A percentile compares a stretch with the other conserved stretches of the same genome.
Evolutionary conservation across 2,113 vertebrate genomes (phyloP).

Genomic region (Hemiscyllium ocellatum): DNA sequence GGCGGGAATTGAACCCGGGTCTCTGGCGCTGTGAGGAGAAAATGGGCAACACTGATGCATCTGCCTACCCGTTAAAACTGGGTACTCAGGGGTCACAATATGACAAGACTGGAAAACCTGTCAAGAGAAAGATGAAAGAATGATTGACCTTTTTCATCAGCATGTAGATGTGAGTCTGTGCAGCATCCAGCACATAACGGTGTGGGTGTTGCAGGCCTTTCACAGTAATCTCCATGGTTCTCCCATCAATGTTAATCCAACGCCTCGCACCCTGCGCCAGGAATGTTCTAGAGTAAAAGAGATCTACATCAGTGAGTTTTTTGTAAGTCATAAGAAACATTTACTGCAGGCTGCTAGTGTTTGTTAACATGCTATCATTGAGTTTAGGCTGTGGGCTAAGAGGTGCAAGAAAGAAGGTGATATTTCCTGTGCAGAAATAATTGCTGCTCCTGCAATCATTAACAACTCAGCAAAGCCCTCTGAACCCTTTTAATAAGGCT

Average conservation of each 20-base stretch:
- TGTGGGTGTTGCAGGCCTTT: constrained; percentile 85
- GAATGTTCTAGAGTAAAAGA: constrained; percentile 66
- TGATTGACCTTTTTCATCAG: constrained; percentile 92
- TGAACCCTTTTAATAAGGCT: not conserved
- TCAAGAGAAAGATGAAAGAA: not conserved
- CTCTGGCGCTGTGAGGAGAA: not conserved
- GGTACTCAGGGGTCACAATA: not conserved
- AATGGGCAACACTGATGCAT: not conserved
- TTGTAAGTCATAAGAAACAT: not conserved
- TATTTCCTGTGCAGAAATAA: not conserved
- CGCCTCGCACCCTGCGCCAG: constrained; percentile 87
- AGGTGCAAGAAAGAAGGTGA: not conserved
- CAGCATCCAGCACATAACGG: constrained; percentile 88
- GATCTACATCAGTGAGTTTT: not conserved
- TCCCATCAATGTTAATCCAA: constrained; percentile 98
- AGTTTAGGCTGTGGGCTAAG: not conserved
- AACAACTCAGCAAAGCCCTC: not conserved
- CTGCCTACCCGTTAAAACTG: not conserved
- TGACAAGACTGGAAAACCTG: not conserved
- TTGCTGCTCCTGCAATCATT: not conserved
- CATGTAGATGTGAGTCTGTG: constrained; percentile 98
- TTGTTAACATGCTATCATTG: not conserved
- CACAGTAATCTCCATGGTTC: constrained; percentile 93
- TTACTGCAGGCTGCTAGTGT: not conserved
- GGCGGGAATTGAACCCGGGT: too few species aligned